Evolutionary conservation across 2,888 invertebrate species (phyloP).

Genomic region (Sesia apiformis): DNA sequence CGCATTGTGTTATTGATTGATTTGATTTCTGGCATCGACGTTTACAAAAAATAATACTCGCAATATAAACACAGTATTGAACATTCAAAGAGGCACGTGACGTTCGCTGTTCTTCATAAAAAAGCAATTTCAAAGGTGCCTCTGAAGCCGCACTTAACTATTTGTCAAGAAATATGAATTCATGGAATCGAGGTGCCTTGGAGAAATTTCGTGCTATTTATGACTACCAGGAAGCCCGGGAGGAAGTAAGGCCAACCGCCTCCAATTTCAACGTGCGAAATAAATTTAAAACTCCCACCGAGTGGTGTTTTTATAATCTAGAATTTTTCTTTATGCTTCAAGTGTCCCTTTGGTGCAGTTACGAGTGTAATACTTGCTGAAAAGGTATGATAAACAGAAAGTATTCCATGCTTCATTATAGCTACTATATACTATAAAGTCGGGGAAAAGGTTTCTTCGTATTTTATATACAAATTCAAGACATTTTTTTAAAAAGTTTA

Average conservation of each 20-base stretch:
- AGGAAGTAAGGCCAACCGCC: conserved; percentile 41
- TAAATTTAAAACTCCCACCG: conserved; percentile 36
- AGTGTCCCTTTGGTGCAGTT: neutral
- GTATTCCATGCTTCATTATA: too few species aligned
- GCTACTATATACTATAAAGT: neutral
- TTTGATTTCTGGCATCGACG: too few species aligned
- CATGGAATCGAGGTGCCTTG: conserved; percentile 39
- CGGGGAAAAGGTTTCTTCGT: neutral
- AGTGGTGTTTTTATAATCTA: conserved; percentile 33
- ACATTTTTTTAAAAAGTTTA: too few species aligned
- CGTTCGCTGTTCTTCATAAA: conserved; percentile 6
- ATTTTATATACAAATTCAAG: neutral
- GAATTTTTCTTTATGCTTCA: conserved; percentile 27
- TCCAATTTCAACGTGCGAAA: conserved; percentile 40
- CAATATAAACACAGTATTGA: too few species aligned
- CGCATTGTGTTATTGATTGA: too few species aligned
- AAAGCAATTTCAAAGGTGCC: conserved; percentile 30
- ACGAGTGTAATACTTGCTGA: neutral
- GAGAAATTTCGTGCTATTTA: conserved; percentile 37
- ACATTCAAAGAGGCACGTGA: too few species aligned
- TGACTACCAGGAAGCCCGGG: conserved; percentile 19
- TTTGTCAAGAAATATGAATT: conserved; percentile 52
- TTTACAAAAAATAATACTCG: too few species aligned
- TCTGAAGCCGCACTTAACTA: conserved; percentile 29
- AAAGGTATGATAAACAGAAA: neutral